Percentiles rank a stretch among this genome's conserved stretches.
Evolutionary conservation across 2,888 invertebrate species (phyloP).

Genomic region (Drosophila austrosaltans): DNA sequence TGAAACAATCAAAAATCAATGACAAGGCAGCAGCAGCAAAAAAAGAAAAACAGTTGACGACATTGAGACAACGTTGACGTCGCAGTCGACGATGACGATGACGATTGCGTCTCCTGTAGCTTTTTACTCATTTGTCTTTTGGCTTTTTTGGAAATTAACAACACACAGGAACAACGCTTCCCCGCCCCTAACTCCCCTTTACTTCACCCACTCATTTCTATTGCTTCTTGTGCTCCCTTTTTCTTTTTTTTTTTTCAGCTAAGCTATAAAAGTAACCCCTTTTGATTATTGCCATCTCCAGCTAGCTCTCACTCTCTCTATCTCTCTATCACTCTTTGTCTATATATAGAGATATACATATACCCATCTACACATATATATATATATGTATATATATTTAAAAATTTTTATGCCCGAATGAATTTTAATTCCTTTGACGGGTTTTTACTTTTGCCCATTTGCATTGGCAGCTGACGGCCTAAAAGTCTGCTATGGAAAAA

Average conservation of each 20-base stretch:
- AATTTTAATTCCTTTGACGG: slow-evolving; percentile 83
- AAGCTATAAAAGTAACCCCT: slow-evolving; percentile 71
- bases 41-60: slow-evolving; percentile 42
- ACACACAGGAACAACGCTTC: slow-evolving; percentile 42
- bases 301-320: slow-evolving; percentile 37
- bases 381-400: slow-evolving; percentile 74
- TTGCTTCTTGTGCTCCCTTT: no score
- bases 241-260: background rate
- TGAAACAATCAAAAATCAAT: slow-evolving; percentile 78
- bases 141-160: slow-evolving; percentile 76
- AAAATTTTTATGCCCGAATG: slow-evolving; percentile 83
- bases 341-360: slow-evolving; percentile 9
- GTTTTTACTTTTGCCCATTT: slow-evolving; percentile 59
- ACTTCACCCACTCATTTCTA: slow-evolving; percentile 2
- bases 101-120: background rate
- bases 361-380: slow-evolving; percentile 37
- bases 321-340: slow-evolving; percentile 12
- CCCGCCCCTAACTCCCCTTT: background rate
- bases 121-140: slow-evolving; percentile 76
- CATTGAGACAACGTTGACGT: slow-evolving; percentile 58
- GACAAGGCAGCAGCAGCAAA: slow-evolving; percentile 45
- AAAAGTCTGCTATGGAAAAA: slow-evolving; percentile 63
- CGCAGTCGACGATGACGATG: background rate
- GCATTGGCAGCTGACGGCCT: slow-evolving; percentile 73
- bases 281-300: slow-evolving; percentile 52